Evolutionary conservation across 2,797 vertebrate genomes (phyloP).

Genomic region (Arctocebus calabarensis): DNA sequence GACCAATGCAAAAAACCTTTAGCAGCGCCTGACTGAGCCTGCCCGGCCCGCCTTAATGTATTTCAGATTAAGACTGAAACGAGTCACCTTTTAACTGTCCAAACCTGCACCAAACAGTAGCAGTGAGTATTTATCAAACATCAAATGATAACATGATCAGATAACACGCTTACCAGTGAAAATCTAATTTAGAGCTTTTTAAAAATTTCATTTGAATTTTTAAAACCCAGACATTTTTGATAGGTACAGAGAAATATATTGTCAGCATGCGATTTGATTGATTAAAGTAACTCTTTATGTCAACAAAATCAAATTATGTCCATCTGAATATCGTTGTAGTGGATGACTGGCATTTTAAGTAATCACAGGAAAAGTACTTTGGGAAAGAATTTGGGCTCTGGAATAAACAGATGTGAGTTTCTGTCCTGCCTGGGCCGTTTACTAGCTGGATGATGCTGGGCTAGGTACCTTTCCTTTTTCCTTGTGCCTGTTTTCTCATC

Average conservation of each 20-base stretch:
- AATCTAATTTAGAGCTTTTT: slow-evolving; percentile 79
- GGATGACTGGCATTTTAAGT: slow-evolving; percentile 45
- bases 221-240: slow-evolving; percentile 55
- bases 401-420: neutral
- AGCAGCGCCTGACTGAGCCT: slow-evolving; percentile 70
- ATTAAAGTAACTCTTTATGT: slow-evolving; percentile 68
- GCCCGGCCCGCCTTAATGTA: slow-evolving; percentile 74
- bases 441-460: neutral
- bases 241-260: slow-evolving; percentile 41
- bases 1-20: slow-evolving; percentile 85
- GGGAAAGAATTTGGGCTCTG: neutral
- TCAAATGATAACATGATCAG: slow-evolving; percentile 77
- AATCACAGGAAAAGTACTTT: slow-evolving; percentile 33
- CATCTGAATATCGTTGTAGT: slow-evolving; percentile 41
- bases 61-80: slow-evolving; percentile 74
- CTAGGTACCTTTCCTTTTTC: neutral
- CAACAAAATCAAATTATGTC: slow-evolving; percentile 62
- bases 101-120: slow-evolving; percentile 72
- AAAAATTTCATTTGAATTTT: slow-evolving; percentile 70
- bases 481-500: neutral
- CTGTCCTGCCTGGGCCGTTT: neutral
- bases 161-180: slow-evolving; percentile 76
- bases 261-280: slow-evolving; percentile 53
- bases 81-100: slow-evolving; percentile 73
- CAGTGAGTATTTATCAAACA: slow-evolving; percentile 76